phyloP scores from a whole-genome alignment of 2,888 invertebrate species.

The Brachylomia viminalis region DNA sequence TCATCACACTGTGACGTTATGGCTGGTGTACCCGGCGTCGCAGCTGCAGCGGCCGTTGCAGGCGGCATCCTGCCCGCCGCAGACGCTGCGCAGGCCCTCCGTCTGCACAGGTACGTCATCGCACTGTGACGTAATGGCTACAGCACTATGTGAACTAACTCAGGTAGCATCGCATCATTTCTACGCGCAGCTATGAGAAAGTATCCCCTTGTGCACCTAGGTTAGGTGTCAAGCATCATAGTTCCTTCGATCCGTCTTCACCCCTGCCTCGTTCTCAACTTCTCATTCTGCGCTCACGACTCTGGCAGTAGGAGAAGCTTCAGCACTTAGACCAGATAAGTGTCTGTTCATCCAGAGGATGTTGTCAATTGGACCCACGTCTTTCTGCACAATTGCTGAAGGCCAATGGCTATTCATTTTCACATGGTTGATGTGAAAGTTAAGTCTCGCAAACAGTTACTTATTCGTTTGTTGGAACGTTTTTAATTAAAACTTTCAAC shows the following conservation, averaged over 20 bases:
- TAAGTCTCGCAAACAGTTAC: conserved; percentile 5
- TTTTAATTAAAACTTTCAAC: conserved; percentile 22
- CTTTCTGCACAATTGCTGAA: not conserved
- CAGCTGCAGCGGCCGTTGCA: conserved; percentile 78
- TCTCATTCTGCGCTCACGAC: too few relatives aligned
- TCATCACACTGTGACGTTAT: conserved; percentile 60
- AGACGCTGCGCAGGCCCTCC: conserved; percentile 61
- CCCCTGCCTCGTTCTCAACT: not conserved
- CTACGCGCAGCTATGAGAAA: not conserved
- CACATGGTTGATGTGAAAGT: conserved; percentile 11
- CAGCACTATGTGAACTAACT: not conserved
- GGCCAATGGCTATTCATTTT: not conserved
- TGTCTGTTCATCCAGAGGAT: not conserved
- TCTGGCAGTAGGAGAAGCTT: too few relatives aligned
- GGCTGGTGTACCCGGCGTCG: conserved; percentile 80
- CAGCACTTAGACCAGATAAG: not conserved
- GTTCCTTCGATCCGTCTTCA: not conserved
- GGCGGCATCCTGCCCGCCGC: conserved; percentile 68
- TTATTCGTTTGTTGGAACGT: conserved; percentile 10
- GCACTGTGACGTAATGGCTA: conserved; percentile 71
- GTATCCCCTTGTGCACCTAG: not conserved
- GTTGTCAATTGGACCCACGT: not conserved
- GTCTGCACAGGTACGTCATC: conserved; percentile 69
- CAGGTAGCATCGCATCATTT: not conserved
- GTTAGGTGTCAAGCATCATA: too few relatives aligned